phyloP scores from a whole-genome alignment of 2,888 invertebrate genomes.

The Ectemnius continuus region DNA sequence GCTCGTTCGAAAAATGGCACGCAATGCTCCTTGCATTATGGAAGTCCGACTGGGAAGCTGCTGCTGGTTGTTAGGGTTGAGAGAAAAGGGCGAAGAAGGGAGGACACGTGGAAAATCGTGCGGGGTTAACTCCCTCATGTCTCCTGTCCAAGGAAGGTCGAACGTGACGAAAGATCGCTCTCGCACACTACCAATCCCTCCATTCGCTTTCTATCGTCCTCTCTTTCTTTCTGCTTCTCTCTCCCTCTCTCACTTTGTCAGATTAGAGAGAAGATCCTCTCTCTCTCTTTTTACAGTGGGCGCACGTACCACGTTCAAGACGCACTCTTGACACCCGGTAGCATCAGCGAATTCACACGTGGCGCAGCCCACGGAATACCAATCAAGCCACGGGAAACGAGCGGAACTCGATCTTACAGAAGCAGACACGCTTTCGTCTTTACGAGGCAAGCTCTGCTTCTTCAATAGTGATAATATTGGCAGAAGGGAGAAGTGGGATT shows the following conservation, averaged over 20 bases:
- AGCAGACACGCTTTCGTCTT: no score
- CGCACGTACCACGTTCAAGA: slow-evolving; percentile 49
- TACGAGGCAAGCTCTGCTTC: no score
- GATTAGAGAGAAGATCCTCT: neutral
- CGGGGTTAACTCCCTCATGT: slow-evolving; percentile 12
- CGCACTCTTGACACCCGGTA: slow-evolving; percentile 53
- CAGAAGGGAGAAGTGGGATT: no score
- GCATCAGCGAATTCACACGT: slow-evolving; percentile 53
- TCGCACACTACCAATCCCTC: slow-evolving; percentile 2
- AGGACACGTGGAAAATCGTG: slow-evolving; percentile 24
- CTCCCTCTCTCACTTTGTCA: no score
- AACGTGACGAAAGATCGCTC: slow-evolving; percentile 54
- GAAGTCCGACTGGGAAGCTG: neutral
- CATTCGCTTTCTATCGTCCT: neutral
- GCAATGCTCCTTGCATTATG: slow-evolving; percentile 38
- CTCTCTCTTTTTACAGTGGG: slow-evolving; percentile 23
- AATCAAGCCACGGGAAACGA: slow-evolving; percentile 9
- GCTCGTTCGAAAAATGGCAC: slow-evolving; percentile 24
- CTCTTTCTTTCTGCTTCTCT: no score
- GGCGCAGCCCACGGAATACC: slow-evolving; percentile 31
- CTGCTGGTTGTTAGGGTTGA: neutral
- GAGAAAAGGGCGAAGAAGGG: neutral
- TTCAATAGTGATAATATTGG: no score
- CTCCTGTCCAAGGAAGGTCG: slow-evolving; percentile 54
- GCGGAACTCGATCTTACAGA: neutral